These are phyloP conservation scores for Riparia riparia DNA, from an alignment of 2,113 vertebrate species.

Conservation along the genomic window DNA sequence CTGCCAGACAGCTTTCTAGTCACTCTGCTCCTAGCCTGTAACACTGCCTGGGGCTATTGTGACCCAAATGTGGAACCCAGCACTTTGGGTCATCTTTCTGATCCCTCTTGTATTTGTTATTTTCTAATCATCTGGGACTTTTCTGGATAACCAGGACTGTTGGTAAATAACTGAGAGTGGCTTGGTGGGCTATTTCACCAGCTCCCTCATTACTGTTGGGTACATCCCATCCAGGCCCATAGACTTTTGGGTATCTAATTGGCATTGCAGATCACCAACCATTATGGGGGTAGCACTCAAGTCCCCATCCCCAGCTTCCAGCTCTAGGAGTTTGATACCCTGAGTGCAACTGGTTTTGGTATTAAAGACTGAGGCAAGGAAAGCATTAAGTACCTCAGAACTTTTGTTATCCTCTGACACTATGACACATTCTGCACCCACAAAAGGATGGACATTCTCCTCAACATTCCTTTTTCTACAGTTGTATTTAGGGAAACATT, in stretches of 20 bases:
- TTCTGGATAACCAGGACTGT: background rate
- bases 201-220: background rate
- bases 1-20: rapidly evolving
- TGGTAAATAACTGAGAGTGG: background rate
- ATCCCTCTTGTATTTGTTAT: background rate
- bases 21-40: rapidly evolving
- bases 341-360: background rate
- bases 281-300: background rate
- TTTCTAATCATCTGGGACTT: background rate
- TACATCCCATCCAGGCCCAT: background rate
- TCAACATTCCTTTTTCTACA: background rate
- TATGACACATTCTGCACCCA: background rate
- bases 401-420: background rate
- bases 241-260: background rate
- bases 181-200: background rate
- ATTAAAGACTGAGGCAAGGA: background rate
- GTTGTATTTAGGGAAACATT: background rate
- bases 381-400: background rate
- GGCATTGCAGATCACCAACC: background rate
- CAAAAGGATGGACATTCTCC: background rate
- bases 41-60: background rate
- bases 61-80: rapidly evolving
- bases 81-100: rapidly evolving
- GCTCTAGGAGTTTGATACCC: background rate
- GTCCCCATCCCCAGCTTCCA: background rate